These are phyloP conservation scores for Elmis aenea DNA, from an alignment of 2,888 invertebrate genomes.

Conservation along the genomic window DNA sequence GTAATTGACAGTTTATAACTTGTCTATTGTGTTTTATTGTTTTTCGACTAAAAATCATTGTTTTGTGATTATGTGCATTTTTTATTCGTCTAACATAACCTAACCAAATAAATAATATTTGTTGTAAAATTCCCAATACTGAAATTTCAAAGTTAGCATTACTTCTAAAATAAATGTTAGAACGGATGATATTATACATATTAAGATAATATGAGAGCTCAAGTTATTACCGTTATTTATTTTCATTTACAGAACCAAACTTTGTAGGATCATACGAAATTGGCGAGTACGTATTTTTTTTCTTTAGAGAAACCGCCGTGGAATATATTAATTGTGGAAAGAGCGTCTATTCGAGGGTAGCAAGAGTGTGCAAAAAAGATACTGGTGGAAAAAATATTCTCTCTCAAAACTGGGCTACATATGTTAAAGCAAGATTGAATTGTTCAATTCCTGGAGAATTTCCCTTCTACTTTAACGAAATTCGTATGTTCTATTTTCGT, in stretches of 20 bases:
- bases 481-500: conserved; percentile 61
- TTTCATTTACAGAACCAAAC: conserved; percentile 79
- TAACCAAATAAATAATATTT: too few relatives aligned
- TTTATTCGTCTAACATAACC: too few relatives aligned
- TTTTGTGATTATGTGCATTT: too few relatives aligned
- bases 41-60: too few relatives aligned
- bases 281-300: conserved; percentile 91
- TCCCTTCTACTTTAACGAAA: conserved; percentile 98
- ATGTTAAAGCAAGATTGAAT: conserved; percentile 88
- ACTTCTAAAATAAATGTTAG: too few relatives aligned
- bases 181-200: too few relatives aligned
- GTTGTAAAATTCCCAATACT: too few relatives aligned
- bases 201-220: too few relatives aligned
- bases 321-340: conserved; percentile 96
- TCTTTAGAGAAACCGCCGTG: conserved; percentile 95
- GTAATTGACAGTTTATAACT: too few relatives aligned
- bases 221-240: too few relatives aligned
- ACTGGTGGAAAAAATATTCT: conserved; percentile 90
- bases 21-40: too few relatives aligned
- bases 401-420: conserved; percentile 93
- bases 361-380: conserved; percentile 93
- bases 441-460: conserved; percentile 97
- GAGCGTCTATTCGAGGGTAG: conserved; percentile 93
- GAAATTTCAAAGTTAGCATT: too few relatives aligned
- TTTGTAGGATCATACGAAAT: conserved; percentile 96